Evolutionary conservation across 2,797 vertebrate genomes (phyloP), one percentile per base, ranked within the genome.

Genomic region (Notolepis coatsorum): DNA sequence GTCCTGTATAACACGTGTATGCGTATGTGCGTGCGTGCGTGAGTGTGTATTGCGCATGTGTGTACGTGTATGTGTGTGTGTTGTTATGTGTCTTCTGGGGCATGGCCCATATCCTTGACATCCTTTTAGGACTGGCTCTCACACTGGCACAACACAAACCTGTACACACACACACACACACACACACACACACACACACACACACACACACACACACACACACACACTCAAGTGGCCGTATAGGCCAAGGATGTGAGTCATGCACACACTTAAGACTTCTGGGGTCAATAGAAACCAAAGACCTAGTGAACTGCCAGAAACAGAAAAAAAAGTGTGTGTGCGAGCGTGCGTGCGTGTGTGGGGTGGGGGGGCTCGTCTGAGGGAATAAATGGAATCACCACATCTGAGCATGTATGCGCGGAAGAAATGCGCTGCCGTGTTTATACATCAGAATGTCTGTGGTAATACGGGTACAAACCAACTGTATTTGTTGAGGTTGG

Each of bases 21-120:
- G 41, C 60, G 52, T 45, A 41, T 64, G 43, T 64, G 65, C 15
- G 50, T 53, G 51, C 71, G 48, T 81, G 61, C 72, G n/a, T n/a
- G n/a, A n/a, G n/a, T n/a, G n/a, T n/a, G n/a, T n/a, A n/a, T n/a
- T n/a, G n/a, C n/a, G n/a, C n/a, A 69, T 24, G 17, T 68, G 8
- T 23, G 9, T 12, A 9, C 42, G 23, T 13, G 7, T 15, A 35
- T 47, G 15, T 31, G 20, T 15, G 25, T 35, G 23, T 8, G 15
- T 25, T 54, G 51, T 54, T 27, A 33, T 39, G 18, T 39, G 18
- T 23, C 39, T 33, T 54, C 51, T 54, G 35, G n/a, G 35, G 51
- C 33, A 24, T 53, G 51, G 35, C 20, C 51, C 51, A 53, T 21
- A 39, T 23, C 15, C 23, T 3, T 31, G 53, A 20, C 52, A 55